Percentiles rank a stretch among this genome's conserved stretches.
These are phyloP conservation scores for Orchesella flavescens DNA, from an alignment of 2,888 invertebrate genomes.

Conservation along the genomic window DNA sequence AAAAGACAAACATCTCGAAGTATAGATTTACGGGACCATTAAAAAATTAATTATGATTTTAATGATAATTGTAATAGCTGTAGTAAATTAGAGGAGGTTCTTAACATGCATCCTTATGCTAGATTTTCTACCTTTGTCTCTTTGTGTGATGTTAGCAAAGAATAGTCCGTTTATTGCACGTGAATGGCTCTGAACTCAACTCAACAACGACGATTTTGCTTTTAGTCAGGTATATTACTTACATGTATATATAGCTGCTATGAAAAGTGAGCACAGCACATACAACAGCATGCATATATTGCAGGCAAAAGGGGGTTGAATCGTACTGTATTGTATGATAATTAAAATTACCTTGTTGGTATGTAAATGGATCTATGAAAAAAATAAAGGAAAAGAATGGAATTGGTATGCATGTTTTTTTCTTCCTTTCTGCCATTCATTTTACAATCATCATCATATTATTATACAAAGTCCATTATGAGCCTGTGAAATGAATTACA, in stretches of 20 bases:
- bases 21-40: constrained; percentile 50
- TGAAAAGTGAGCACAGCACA: too few species aligned
- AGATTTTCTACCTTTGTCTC: not conserved
- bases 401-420: constrained; percentile 22
- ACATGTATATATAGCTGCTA: too few species aligned
- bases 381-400: constrained; percentile 15
- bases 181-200: too few species aligned
- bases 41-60: constrained; percentile 63
- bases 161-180: too few species aligned
- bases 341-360: constrained; percentile 61
- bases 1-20: constrained; percentile 23
- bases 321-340: constrained; percentile 53
- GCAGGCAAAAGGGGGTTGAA: not conserved
- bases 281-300: too few species aligned
- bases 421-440: not conserved
- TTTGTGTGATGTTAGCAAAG: too few species aligned
- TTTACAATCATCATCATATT: not conserved
- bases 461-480: too few species aligned
- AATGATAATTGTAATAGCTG: constrained; percentile 62
- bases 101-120: constrained; percentile 40
- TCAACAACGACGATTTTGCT: too few species aligned
- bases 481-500: constrained; percentile 27
- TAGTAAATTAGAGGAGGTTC: constrained; percentile 46
- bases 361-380: constrained; percentile 53
- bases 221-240: too few species aligned